These are phyloP conservation scores for Gallinago paraguaiae DNA, from an alignment of 2,113 vertebrate species.

Conservation along the genomic window DNA sequence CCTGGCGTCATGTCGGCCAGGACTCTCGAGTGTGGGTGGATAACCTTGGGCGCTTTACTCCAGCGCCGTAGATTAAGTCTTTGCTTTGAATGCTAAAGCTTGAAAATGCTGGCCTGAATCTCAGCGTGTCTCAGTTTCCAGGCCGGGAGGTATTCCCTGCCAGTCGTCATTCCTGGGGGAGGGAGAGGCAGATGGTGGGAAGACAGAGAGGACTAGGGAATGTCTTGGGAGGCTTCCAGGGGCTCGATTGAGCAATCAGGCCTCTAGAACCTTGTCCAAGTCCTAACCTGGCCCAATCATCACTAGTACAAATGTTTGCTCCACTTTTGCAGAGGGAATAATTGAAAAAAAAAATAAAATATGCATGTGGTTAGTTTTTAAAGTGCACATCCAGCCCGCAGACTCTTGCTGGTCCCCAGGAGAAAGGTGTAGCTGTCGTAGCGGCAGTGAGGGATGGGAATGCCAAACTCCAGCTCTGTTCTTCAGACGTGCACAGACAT, in stretches of 20 bases:
- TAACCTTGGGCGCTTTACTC: conserved; percentile 21
- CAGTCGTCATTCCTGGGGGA: conserved; percentile 20
- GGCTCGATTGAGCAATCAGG: conserved; percentile 16
- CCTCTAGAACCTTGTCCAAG: conserved; percentile 43
- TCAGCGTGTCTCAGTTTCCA: neutral
- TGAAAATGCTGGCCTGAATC: neutral
- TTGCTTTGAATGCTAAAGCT: neutral
- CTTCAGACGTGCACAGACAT: neutral
- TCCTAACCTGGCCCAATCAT: conserved; percentile 18
- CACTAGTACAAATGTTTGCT: neutral
- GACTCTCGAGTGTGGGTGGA: neutral
- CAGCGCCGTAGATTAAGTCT: neutral
- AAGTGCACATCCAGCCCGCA: neutral
- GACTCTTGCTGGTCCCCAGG: neutral
- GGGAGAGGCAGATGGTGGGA: conserved; percentile 56
- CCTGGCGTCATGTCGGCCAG: accelerated
- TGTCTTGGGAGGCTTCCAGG: conserved; percentile 55
- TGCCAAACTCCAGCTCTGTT: neutral
- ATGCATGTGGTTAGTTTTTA: neutral
- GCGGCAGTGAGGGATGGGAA: neutral
- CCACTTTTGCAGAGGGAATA: neutral
- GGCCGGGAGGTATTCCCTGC: neutral
- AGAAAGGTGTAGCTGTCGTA: neutral
- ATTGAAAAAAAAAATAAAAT: neutral
- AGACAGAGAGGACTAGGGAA: conserved; percentile 17